A percentile compares a stretch with the other conserved stretches of the same genome.
Evolutionary conservation across 2,888 invertebrate genomes (phyloP).

Genomic region (Netelia virgata): DNA sequence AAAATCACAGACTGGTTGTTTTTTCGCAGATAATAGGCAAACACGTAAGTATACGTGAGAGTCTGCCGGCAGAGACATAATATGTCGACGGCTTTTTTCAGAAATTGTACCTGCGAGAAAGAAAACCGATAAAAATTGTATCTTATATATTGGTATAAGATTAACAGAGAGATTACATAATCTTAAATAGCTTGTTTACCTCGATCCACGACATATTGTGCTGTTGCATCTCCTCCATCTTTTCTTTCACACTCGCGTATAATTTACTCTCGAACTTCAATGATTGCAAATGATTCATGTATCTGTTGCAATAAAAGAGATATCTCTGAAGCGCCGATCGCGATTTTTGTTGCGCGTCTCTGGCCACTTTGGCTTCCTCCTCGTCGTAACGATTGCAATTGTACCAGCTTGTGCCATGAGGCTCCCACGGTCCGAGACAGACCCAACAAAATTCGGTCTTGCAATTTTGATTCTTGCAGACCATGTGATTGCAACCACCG

Average conservation of each 20-base stretch:
- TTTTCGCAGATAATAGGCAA: conserved; percentile 98
- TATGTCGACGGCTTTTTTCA: conserved; percentile 98
- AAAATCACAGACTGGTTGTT: conserved; percentile 99
- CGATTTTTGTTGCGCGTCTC: conserved; percentile 98
- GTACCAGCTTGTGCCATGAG: conserved; percentile 99
- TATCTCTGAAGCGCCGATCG: conserved; percentile 98
- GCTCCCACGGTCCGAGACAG: conserved; percentile 99
- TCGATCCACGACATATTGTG: conserved; percentile 99
- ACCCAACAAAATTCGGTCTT: conserved; percentile 99
- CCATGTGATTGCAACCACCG: conserved; percentile 99
- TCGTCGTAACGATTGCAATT: conserved; percentile 99
- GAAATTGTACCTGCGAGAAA: conserved; percentile 93
- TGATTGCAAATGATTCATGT: conserved; percentile 99
- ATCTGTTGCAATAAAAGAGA: conserved; percentile 99
- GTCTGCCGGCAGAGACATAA: conserved; percentile 98
- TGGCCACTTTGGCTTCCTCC: conserved; percentile 97
- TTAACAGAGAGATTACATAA: too few relatives aligned
- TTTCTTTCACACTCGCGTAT: conserved; percentile 97
- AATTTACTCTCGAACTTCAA: conserved; percentile 98
- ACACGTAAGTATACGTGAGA: conserved; percentile 99
- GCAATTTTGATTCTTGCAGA: conserved; percentile 99
- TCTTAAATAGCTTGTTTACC: conserved; percentile 84
- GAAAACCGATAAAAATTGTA: conserved; percentile 16
- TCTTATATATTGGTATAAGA: background rate
- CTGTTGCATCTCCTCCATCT: conserved; percentile 99